Evolutionary conservation across 2,888 invertebrate genomes (phyloP).

Genomic region (Odontocolon sp.): DNA sequence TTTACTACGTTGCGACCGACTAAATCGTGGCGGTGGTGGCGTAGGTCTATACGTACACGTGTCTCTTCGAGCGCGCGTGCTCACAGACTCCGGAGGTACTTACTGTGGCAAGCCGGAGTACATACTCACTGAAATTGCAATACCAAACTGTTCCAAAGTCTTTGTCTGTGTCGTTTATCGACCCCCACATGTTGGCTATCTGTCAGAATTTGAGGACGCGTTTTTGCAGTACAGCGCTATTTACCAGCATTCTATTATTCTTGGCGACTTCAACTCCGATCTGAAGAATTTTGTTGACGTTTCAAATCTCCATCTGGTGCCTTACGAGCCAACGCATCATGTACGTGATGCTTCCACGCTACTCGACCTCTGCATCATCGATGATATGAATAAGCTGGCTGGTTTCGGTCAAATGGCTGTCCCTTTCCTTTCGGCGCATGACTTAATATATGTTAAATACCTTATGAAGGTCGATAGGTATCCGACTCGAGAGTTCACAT

Average conservation of each 20-base stretch:
- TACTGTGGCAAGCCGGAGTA: slow-evolving; percentile 9
- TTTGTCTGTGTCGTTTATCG: not conserved
- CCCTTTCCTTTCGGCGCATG: slow-evolving; percentile 9
- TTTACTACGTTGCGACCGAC: not conserved
- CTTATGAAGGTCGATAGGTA: not conserved
- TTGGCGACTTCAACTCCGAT: slow-evolving; percentile 7
- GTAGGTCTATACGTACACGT: not conserved
- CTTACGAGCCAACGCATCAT: not conserved
- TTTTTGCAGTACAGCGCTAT: not conserved
- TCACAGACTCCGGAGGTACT: not conserved
- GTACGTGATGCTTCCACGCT: not conserved
- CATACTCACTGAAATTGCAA: not conserved
- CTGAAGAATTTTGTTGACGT: not conserved
- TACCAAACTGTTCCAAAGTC: not conserved
- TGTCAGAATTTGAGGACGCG: not conserved
- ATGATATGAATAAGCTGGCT: not conserved
- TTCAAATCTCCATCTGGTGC: not conserved
- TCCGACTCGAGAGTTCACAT: not conserved
- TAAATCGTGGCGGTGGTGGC: not conserved
- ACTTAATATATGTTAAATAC: not conserved
- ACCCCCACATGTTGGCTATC: not conserved
- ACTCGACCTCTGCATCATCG: slow-evolving; percentile 3
- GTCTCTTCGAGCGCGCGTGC: not conserved
- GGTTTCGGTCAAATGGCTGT: not conserved
- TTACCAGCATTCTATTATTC: not conserved